phyloP scores from a whole-genome alignment of 2,113 vertebrate species.

The Otus sunia region DNA sequence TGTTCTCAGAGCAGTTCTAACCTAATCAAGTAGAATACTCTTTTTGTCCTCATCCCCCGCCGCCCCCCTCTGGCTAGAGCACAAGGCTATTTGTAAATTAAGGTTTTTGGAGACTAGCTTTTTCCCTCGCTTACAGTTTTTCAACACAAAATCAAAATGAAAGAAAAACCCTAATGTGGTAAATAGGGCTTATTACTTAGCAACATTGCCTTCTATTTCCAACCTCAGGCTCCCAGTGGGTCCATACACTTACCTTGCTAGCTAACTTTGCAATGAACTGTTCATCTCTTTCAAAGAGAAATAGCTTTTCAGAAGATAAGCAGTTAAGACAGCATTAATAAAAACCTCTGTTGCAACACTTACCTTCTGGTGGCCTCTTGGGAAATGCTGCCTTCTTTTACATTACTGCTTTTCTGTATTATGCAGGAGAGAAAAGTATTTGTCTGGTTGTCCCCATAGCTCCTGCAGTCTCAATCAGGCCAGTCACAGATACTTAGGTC shows the following conservation, averaged over 20 bases:
- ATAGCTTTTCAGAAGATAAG: slow-evolving; percentile 1
- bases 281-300: slow-evolving; percentile 2
- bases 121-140: background rate
- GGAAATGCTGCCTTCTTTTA: slow-evolving; percentile 24
- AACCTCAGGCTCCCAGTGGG: background rate
- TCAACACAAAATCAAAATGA: background rate
- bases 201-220: background rate
- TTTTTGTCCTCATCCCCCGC: background rate
- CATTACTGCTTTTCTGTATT: background rate
- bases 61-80: background rate
- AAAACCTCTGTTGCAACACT: background rate
- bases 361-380: background rate
- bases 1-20: background rate
- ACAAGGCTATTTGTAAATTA: background rate
- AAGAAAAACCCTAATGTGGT: background rate
- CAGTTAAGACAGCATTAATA: slow-evolving; percentile 41
- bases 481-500: background rate
- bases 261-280: background rate
- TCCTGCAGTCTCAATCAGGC: background rate
- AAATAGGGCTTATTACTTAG: slow-evolving; percentile 6
- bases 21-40: background rate
- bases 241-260: background rate
- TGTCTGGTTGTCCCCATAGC: background rate
- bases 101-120: background rate
- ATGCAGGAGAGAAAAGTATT: background rate